Evolutionary conservation across 2,888 invertebrate genomes (phyloP), one percentile per base, ranked within the genome.

Genomic region (Ptilodon capucinus): DNA sequence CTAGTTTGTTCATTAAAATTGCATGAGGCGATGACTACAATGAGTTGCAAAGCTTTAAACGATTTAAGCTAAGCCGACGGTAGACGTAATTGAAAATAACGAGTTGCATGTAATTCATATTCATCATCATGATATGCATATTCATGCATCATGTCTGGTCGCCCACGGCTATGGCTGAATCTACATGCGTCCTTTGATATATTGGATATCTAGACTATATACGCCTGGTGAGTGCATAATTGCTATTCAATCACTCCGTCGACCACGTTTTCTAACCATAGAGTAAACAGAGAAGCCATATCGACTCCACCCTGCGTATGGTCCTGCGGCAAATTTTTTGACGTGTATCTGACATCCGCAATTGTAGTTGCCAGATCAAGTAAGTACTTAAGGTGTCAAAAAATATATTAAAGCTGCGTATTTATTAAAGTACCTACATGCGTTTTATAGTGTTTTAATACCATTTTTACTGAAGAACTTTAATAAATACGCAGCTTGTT

Each of bases 101-200:
- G 74, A 81, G 77, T 72, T 82, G 81, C 81, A 86, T 85, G n/a
- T n/a, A n/a, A n/a, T n/a, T n/a, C n/a, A n/a, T n/a, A 86, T 86
- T 84, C 83, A 86, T 84, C 72, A 71, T 71, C 68, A 68, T 72
- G 71, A 69, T 68, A 17, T 36, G 36, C 13, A 14, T 8, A 13
- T 14, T 11, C 19, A 14, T 13, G 39, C 9, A 18, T 7, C 14
- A 57, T 57, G 48, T 48, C 46, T 54, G 55, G n/a, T 64, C 54
- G 63, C 64, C 67, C 55, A 60, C 59, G 61, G 65, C 59, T 54
- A 44, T 51, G 58, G n/a, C 4, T 30, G n/a, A 30, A n/a, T 30
- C 30, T 30, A 13, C 30, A 30, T 30, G 13, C 13, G 13, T 2
- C 4, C 14, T 5, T 16, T 34, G 5, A 6, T 16, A 14, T 34